Evolutionary conservation across 2,113 vertebrate species (phyloP).

Genomic region (Pseudorasbora parva): DNA sequence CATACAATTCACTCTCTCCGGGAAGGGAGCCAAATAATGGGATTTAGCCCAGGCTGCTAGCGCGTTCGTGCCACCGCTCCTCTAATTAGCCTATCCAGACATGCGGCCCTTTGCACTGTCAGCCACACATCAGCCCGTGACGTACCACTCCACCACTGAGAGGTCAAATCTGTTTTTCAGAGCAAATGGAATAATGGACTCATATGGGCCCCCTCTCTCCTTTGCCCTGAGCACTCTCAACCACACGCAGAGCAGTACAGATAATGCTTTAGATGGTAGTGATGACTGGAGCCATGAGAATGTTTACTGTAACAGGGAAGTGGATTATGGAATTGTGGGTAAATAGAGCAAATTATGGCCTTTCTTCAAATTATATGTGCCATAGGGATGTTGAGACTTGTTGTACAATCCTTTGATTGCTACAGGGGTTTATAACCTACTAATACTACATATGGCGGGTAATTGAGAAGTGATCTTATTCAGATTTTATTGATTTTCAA

Average conservation of each 20-base stretch:
- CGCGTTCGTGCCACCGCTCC: conserved; percentile 58
- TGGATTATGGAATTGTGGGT: conserved; percentile 26
- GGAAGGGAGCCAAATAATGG: conserved; percentile 82
- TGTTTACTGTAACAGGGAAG: conserved; percentile 24
- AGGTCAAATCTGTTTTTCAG: conserved; percentile 62
- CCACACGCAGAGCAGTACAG: conserved; percentile 15
- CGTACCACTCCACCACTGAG: conserved; percentile 52
- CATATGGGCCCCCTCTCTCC: conserved; percentile 34
- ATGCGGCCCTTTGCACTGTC: conserved; percentile 51
- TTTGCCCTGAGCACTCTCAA: conserved; percentile 29
- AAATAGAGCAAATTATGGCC: conserved; percentile 26
- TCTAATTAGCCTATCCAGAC: conserved; percentile 63
- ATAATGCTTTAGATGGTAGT: conserved; percentile 40
- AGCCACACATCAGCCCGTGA: conserved; percentile 54
- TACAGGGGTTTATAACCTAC: not conserved
- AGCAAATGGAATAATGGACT: conserved; percentile 61
- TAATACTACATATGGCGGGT: not conserved
- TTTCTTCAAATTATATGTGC: not conserved
- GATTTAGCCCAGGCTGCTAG: conserved; percentile 74
- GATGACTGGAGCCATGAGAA: not conserved
- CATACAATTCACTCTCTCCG: conserved; percentile 78
- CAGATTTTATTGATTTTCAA: not conserved
- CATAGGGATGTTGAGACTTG: not conserved
- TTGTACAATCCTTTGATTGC: not conserved
- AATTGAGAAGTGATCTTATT: not conserved